These are phyloP conservation scores for Syngnathus typhle DNA, from an alignment of 2,113 vertebrate species.

Conservation along the genomic window DNA sequence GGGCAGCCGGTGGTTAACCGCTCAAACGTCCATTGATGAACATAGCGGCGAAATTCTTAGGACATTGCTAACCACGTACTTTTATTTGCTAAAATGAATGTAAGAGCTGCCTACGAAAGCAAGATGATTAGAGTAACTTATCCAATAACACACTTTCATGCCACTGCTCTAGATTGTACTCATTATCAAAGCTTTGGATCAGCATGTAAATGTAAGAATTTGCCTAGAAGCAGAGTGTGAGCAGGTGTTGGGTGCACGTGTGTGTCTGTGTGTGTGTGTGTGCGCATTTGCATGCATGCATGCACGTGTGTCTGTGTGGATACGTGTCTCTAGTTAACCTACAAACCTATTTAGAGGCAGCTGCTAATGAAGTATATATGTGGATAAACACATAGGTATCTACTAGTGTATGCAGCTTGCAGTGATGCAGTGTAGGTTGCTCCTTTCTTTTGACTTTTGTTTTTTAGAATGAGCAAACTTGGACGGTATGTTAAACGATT, in stretches of 20 bases:
- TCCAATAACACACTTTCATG: neutral
- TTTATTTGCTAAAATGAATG: neutral
- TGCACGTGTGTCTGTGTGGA: neutral
- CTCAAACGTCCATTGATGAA: too few relatives aligned
- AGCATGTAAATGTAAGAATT: neutral
- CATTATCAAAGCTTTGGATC: too few relatives aligned
- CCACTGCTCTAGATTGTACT: neutral
- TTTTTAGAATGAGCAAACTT: too few relatives aligned
- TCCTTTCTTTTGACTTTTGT: too few relatives aligned
- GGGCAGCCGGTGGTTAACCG: too few relatives aligned
- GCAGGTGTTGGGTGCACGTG: neutral
- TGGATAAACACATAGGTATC: slow-evolving; percentile 13
- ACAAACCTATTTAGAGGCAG: slow-evolving; percentile 56
- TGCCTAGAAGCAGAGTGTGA: too few relatives aligned
- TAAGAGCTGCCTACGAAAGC: too few relatives aligned
- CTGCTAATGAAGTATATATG: neutral
- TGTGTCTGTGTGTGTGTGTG: neutral
- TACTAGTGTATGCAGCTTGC: too few relatives aligned
- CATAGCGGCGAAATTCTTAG: too few relatives aligned
- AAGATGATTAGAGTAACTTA: neutral
- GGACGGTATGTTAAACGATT: too few relatives aligned
- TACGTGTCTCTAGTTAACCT: slow-evolving; percentile 36
- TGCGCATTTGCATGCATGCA: too few relatives aligned
- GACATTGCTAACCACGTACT: neutral
- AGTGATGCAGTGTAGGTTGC: too few relatives aligned